These are phyloP conservation scores for Pelodiscus sinensis DNA, from an alignment of 2,113 vertebrate species.

Conservation along the genomic window DNA sequence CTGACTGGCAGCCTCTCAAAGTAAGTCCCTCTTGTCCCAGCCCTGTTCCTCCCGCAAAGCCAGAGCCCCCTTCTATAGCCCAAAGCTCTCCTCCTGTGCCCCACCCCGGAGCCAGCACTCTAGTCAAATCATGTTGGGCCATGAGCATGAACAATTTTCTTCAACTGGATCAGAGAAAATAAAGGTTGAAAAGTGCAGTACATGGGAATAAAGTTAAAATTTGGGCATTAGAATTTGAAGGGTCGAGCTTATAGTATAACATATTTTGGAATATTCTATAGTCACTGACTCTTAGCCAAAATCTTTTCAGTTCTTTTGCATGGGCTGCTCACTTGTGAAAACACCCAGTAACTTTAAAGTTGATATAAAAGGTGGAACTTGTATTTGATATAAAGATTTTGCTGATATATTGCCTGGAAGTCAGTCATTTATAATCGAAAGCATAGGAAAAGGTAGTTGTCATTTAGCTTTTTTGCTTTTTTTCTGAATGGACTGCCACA, in stretches of 20 bases:
- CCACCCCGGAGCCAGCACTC: no score
- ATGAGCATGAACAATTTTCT: no score
- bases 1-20: no score
- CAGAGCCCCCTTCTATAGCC: no score
- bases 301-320: background rate
- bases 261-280: background rate
- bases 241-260: background rate
- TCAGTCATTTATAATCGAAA: conserved; percentile 52
- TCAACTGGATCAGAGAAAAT: no score
- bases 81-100: no score
- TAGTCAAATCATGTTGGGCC: no score
- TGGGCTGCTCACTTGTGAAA: background rate
- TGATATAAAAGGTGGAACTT: conserved; percentile 4
- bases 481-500: conserved; percentile 18
- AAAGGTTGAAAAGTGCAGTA: no score
- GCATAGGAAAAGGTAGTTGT: conserved; percentile 38
- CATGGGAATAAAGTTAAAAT: conserved; percentile 16
- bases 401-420: conserved; percentile 31
- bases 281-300: background rate
- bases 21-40: no score
- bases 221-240: background rate
- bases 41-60: no score
- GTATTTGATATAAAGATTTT: conserved; percentile 41
- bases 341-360: background rate
- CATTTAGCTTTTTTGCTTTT: conserved; percentile 32